Base-by-base conservation (phyloP, 2,797 vertebrate species). In the Pempheris klunzingeri region DNA sequence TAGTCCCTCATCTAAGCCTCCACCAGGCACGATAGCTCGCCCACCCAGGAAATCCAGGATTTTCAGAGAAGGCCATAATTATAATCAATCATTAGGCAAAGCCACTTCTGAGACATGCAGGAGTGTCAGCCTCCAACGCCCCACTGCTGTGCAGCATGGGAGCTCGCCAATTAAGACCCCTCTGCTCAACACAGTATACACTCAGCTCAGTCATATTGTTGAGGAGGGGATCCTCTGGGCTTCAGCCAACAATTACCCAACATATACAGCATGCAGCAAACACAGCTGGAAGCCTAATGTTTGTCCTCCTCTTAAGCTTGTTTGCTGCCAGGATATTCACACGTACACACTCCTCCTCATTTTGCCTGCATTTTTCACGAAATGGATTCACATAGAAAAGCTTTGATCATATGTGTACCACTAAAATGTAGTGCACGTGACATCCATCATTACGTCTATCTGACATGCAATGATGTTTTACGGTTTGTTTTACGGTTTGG, bases 71-170 rank as follows among this genome's bases (percentile, higher is more conserved):
- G 58, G 55, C 71, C 60, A 50, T 90, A 86, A 90, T 90, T 90
- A 88, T 80, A 84, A 90, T 90, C 87, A 82, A 81, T 86, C 73
- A 75, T 78, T 70, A 85, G 54, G 72, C 74, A 83, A 78, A 86
- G 77, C 55, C 83, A 80, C 72, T 84, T 85, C 52, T 80, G 62
- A 87, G 76, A 77, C 78, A 49, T 41, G 55, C 73, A 74, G 62
- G 67, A 74, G 77, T 73, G 80, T 74, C 68, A 78, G 76, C 71
- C 58, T 82, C 70, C 61, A 59, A 50, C 38, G 24, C 60, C 58
- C 73, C 44, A 22, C 60, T 50, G 86, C 70, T 66, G 71, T 72
- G 75, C 76, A 71, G 69, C 74, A 78, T 66, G 75, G 46, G 50
- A 86, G 61, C 61, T 43, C 1, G 52, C 75, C 85, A 88, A 90